Base-by-base conservation (phyloP, 2,113 vertebrate genomes). In the Dromas ardeola region DNA sequence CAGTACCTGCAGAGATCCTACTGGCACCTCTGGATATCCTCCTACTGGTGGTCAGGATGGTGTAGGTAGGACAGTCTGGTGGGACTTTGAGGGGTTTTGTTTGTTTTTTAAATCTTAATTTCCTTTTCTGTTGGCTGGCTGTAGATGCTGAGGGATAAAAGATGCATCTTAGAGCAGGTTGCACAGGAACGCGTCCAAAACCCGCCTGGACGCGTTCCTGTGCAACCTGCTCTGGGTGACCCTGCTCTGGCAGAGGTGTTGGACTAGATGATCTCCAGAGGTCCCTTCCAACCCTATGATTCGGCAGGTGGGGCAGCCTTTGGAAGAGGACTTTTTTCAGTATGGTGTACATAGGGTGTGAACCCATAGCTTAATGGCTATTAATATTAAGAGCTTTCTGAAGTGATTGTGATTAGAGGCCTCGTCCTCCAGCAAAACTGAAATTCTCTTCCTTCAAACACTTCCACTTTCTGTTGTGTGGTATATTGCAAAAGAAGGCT, bases 311-410 rank as follows among this genome's bases (percentile, higher is more conserved):
- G 49, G 66, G 6, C 16, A 40, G 47, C 26, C 59, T 90, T 59
- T 90, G 43, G 43, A 79, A 86, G 65, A 6, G 32, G 40, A 70
- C 13, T 11, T 92, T 49, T 10, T 62, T 45, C 55, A 42, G 25
- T 14, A 3, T 20, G 15, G 19, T 27, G 27, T 26, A 32, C 3
- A 1, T 9, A 42, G 34, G 38, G 11, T 49, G 13, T 45, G 47
- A 86, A 29, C 3, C 15, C 32, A 26, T 9, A 42, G 50, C 0
- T 0, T 38, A 49, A 47, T 23, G 40, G 9, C 21, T 66, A 42
- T 30, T 74, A 49, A n/a, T n/a, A 50, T 13, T 26, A 59, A 36
- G 73, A 65, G 19, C 36, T 77, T 61, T 47, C 12, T 52, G 16
- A 73, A 70, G 32, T 23, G 38, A 13, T 71, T 3, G 5, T 58